These are phyloP conservation scores for Elephas maximus DNA, from an alignment of 2,113 vertebrate species.

Conservation along the genomic window DNA sequence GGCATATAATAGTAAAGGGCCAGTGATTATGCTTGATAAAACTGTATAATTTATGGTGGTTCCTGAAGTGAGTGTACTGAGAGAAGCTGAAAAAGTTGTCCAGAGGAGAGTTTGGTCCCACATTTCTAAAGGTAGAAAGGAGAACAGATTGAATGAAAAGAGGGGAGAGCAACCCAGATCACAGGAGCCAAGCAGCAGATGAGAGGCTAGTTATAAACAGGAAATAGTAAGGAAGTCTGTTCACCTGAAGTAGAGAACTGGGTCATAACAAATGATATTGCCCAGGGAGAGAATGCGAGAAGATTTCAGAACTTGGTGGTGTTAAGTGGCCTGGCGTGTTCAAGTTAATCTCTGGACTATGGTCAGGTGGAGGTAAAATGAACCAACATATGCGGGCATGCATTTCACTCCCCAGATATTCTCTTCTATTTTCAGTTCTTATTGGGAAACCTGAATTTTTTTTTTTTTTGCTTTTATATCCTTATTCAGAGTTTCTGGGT, in stretches of 20 bases:
- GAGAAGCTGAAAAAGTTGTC: background rate
- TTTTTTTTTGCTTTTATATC: background rate
- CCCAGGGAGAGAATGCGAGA: too few relatives aligned
- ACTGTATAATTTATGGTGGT: accelerated
- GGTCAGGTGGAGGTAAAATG: background rate
- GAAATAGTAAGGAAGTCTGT: background rate
- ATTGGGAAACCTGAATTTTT: background rate
- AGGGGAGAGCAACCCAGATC: background rate
- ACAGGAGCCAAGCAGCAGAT: background rate
- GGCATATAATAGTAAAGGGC: background rate
- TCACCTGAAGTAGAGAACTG: background rate
- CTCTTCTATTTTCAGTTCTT: background rate
- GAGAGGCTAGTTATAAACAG: background rate
- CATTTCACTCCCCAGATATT: background rate
- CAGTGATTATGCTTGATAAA: background rate
- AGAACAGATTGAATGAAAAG: background rate
- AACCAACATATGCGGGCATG: background rate
- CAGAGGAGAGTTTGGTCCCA: background rate
- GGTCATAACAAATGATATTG: background rate
- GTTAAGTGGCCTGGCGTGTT: too few relatives aligned
- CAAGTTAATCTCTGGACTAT: background rate
- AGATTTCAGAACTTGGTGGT: background rate
- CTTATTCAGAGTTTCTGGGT: background rate
- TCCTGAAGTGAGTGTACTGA: background rate
- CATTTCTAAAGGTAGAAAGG: background rate